Base-by-base conservation (phyloP, 1,140 invertebrate species). In the Drosophila dunni region DNA sequence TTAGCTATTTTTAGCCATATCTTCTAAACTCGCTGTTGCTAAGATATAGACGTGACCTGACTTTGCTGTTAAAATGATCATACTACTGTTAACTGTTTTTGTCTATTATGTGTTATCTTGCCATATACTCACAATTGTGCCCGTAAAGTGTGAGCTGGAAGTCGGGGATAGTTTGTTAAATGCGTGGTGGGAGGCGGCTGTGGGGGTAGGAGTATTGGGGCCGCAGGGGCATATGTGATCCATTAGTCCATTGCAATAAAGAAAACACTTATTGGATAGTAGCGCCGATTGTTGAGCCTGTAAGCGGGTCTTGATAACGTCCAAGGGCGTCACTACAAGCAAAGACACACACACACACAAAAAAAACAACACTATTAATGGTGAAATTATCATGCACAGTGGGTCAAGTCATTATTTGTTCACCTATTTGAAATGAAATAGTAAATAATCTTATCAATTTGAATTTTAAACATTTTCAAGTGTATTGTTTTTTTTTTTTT, bases 161-260 rank as follows among this genome's bases (percentile, higher is more conserved):
- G 61, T 11, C 2, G 60, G 44, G 17, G 53, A 33, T 4, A 94
- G 93, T 74, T 94, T 93, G 82, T 94, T 93, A 71, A 64, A 75
- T 91, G 93, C 57, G 48, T 66, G 15, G 7, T 45, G 56, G 24
- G 66, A 66, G 1, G 54, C 9, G 10, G 66, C 46, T 9, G 56
- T 92, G 24, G 63, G 48, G 11, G 58, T 46, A 0, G 93, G 92
- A 68, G 93, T 68, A 92, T 92, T 80, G 9, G 94, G 94, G 50
- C 94, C 93, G 93, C 97, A 98, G n/a, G 96, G 95, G 93, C 98
- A 99, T n/a, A 99, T 92, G 92, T 99, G 98, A 93, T 99, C 99
- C 98, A 99, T 99, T n/a, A 99, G 93, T 0, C 98, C 98, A 94
- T 99, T 99, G 90, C 98, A 99, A 92, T 99, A 99, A 8, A 99